phyloP scores from a whole-genome alignment of 1,140 invertebrate species.

The Hylyphantes graminicola region DNA sequence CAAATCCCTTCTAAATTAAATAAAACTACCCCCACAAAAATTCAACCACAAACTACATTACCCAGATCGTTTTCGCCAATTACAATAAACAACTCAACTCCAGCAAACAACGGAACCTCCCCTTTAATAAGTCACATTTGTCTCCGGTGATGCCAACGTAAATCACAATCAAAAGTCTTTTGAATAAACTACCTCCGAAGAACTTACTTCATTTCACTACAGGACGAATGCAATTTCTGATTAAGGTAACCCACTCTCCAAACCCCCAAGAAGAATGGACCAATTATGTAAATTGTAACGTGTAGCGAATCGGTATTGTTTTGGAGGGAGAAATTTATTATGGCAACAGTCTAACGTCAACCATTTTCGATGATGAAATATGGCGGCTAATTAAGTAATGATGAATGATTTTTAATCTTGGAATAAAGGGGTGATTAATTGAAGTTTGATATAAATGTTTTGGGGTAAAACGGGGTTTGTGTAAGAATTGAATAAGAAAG shows the following conservation, averaged over 20 bases:
- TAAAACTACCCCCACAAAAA: no score
- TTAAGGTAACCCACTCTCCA: conserved; percentile 1
- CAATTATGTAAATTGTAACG: conserved; percentile 53
- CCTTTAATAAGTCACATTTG: no score
- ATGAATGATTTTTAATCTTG: conserved; percentile 51
- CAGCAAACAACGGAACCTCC: no score
- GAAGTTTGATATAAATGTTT: conserved; percentile 16
- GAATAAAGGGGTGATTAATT: conserved; percentile 20
- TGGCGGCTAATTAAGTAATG: conserved; percentile 39
- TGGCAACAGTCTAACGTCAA: conserved; percentile 2
- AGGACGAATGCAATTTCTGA: conserved; percentile 16
- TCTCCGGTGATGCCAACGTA: background rate
- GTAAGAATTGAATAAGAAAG: no score
- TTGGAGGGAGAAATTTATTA: conserved; percentile 19
- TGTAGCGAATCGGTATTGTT: background rate
- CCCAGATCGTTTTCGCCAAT: no score
- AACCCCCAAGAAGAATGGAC: conserved; percentile 23
- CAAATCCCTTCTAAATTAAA: no score
- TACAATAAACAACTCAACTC: no score
- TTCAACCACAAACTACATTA: no score
- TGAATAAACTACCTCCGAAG: background rate
- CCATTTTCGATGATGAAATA: conserved; percentile 43
- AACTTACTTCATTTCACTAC: conserved; percentile 5
- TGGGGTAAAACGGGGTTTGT: no score
- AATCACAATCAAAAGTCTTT: background rate